A percentile compares a stretch with the other conserved stretches of the same genome.
phyloP scores from a whole-genome alignment of 2,113 vertebrate genomes.

The Gracilinanus agilis region DNA sequence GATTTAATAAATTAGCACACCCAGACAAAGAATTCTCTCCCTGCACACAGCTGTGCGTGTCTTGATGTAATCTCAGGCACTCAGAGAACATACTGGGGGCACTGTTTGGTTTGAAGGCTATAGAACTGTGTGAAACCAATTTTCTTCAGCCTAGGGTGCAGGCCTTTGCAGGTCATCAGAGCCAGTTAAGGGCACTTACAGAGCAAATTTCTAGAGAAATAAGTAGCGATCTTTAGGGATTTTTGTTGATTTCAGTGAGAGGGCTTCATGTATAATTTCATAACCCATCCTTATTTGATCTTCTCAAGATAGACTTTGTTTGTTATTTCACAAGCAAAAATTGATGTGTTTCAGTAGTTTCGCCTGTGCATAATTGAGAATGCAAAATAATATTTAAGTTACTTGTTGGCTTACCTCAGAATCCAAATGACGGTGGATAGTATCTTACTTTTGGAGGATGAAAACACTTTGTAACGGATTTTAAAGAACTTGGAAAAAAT shows the following conservation, averaged over 20 bases:
- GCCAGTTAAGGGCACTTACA: not conserved
- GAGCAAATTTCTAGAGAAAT: conserved; percentile 35
- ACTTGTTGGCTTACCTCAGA: conserved; percentile 1
- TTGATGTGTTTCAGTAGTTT: not conserved
- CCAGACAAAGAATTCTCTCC: conserved; percentile 37
- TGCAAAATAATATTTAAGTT: not conserved
- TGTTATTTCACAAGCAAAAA: not conserved
- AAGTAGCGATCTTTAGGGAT: conserved; percentile 2
- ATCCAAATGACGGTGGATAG: conserved; percentile 13
- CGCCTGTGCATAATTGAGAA: not conserved
- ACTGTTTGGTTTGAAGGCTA: not conserved
- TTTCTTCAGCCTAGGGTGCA: not conserved
- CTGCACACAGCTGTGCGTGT: not conserved
- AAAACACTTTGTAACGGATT: conserved; percentile 8
- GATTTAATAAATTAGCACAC: conserved; percentile 31
- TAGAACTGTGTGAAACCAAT: conserved; percentile 29
- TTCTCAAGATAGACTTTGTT: conserved; percentile 9
- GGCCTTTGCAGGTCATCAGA: conserved; percentile 5
- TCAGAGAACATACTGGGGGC: accelerated
- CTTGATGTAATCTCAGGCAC: conserved; percentile 36
- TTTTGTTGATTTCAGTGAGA: not conserved
- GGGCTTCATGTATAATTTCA: conserved; percentile 24
- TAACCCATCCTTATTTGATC: not conserved
- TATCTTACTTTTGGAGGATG: conserved; percentile 4
- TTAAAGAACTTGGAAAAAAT: not conserved